These are phyloP conservation scores for Suillia variegata DNA, from an alignment of 2,888 invertebrate genomes.

Conservation along the genomic window DNA sequence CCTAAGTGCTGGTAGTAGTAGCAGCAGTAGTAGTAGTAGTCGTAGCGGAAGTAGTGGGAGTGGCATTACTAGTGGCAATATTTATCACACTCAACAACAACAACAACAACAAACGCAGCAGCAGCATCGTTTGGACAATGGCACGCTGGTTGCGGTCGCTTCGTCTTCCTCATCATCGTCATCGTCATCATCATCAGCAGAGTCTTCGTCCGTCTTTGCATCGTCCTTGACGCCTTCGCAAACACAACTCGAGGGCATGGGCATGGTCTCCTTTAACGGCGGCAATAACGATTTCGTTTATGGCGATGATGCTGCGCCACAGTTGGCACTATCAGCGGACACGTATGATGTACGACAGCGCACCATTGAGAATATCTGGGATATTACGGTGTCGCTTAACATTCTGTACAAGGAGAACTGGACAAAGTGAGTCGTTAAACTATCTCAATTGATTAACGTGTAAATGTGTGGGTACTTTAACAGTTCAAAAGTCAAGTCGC, in stretches of 20 bases:
- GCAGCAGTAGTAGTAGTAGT: too few relatives aligned
- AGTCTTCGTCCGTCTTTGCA: constrained; percentile 34
- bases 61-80: constrained; percentile 25
- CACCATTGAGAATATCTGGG: constrained; percentile 90
- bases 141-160: constrained; percentile 39
- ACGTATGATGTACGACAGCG: constrained; percentile 67
- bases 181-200: constrained; percentile 24
- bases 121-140: constrained; percentile 48
- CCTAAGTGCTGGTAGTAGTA: constrained; percentile 25
- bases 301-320: constrained; percentile 50
- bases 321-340: constrained; percentile 56
- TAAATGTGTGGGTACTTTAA: neutral
- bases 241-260: neutral
- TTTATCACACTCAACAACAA: constrained; percentile 30
- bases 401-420: constrained; percentile 89
- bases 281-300: constrained; percentile 48
- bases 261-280: neutral
- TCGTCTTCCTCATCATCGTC: constrained; percentile 30
- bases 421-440: constrained; percentile 76
- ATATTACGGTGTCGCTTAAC: constrained; percentile 85
- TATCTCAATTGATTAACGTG: neutral
- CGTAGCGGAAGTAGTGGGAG: constrained; percentile 10
- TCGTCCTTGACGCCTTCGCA: constrained; percentile 3
- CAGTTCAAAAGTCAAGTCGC: too few relatives aligned
- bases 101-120: constrained; percentile 34